phyloP scores from a whole-genome alignment of 2,888 invertebrate species.

The Dynastes grantii region DNA sequence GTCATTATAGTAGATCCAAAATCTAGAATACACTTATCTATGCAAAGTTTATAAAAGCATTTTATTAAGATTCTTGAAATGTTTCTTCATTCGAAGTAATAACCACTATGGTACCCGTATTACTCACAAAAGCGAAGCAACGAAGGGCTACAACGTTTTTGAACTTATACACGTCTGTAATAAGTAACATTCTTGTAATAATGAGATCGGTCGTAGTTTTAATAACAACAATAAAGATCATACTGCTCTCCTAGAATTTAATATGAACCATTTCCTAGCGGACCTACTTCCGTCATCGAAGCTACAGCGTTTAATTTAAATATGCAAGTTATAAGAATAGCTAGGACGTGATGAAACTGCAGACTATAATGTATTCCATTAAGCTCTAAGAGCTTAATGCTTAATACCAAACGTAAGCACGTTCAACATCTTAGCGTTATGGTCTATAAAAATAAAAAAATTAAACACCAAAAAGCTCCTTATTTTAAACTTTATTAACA shows the following conservation, averaged over 20 bases:
- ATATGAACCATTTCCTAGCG: not conserved
- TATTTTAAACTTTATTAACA: no score
- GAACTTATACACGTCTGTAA: no score
- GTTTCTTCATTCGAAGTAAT: no score
- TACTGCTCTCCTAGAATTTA: constrained; percentile 2
- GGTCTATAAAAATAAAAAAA: no score
- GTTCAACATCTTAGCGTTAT: not conserved
- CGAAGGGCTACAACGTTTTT: no score
- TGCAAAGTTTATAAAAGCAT: no score
- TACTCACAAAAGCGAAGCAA: no score
- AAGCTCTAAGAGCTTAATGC: not conserved
- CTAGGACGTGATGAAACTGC: constrained; percentile 4
- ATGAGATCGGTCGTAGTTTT: not conserved
- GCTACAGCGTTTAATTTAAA: constrained; percentile 22
- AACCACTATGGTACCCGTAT: no score
- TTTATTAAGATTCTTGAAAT: no score
- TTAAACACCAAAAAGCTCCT: no score
- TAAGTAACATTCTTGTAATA: not conserved
- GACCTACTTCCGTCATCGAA: constrained; percentile 9
- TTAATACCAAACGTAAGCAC: constrained; percentile 3
- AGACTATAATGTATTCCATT: constrained; percentile 12
- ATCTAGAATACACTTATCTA: not conserved
- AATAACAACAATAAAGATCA: not conserved
- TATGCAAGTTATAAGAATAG: constrained; percentile 19
- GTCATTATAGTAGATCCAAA: no score